Evolutionary conservation across 1,140 invertebrate species (phyloP), one percentile per base, ranked within the genome.

Genomic region (Odontomachus brunneus): DNA sequence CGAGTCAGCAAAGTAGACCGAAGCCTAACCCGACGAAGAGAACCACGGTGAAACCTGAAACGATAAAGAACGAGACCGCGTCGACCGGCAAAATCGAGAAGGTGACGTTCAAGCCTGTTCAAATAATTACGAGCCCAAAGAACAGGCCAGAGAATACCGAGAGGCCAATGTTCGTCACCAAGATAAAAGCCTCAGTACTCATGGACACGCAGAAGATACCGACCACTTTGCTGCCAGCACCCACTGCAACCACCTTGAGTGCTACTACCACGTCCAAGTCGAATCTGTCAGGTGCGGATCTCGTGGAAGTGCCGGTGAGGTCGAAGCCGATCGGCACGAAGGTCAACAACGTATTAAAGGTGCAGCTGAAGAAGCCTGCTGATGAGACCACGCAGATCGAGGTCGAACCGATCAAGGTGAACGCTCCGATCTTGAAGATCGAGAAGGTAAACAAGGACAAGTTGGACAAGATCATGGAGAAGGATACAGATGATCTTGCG

Each of bases 71-170:
- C 19, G 72, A 91, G 29, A 85, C 59, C n/a, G 17, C 84, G 0
- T 66, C 83, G 1, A 92, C 90, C 1, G 92, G 91, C 0, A 94
- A 93, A 81, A 91, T 94, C 60, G 94, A 94, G 84, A 94, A 94
- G 38, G 94, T 94, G 0, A 94, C 92, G 0, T 90, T 94, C 55
- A 92, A 90, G 38, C 93, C 94, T 0, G 60, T 91, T 9, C 89
- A 88, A n/a, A 89, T 91, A 65, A 85, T 90, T 15, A 85, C 84
- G 0, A 90, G 88, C 0, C 84, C 89, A n/a, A 93, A 92, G 67
- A 73, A 24, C 71, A 78, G 84, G 24, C 15, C 65, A 0, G 90
- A 88, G 0, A 82, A 4, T n/a, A 90, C 85, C 0, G 91, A 93
- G 12, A 91, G 89, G 38, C 89, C 93, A 0, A 84, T 90, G 51